phyloP scores from a whole-genome alignment of 1,140 invertebrate species.

The Drosophila sturtevanti region DNA sequence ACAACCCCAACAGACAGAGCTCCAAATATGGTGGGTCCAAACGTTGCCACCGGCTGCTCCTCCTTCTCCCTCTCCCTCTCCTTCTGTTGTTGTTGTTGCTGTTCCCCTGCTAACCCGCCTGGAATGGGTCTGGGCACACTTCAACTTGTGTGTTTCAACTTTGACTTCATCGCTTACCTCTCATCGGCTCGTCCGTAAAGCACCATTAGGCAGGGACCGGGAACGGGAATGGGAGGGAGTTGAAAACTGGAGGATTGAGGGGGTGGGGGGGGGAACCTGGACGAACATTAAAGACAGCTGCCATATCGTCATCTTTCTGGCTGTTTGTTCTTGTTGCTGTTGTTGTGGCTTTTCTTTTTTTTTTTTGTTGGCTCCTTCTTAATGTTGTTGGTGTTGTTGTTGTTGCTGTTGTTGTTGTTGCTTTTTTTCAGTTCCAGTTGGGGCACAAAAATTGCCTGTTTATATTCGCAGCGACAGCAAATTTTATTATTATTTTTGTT shows the following conservation, averaged over 20 bases:
- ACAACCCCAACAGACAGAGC: conserved; percentile 31
- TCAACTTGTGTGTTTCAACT: conserved; percentile 23
- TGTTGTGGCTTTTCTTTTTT: conserved; percentile 31
- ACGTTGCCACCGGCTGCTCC: background rate
- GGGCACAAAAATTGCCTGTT: conserved; percentile 75
- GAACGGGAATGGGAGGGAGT: background rate
- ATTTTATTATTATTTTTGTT: conserved; percentile 80
- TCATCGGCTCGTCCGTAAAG: conserved; percentile 51
- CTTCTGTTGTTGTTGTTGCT: too few relatives aligned
- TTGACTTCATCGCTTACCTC: conserved; percentile 4
- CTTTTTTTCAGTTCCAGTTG: conserved; percentile 48
- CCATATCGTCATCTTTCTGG: conserved; percentile 37
- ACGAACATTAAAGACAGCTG: conserved; percentile 78
- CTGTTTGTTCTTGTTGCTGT: conserved; percentile 26
- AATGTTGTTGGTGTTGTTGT: conserved; percentile 61
- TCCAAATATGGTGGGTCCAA: too few relatives aligned
- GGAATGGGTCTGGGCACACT: conserved; percentile 1
- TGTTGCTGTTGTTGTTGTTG: conserved; percentile 14
- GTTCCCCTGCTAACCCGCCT: too few relatives aligned
- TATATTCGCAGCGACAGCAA: conserved; percentile 79
- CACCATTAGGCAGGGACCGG: conserved; percentile 60
- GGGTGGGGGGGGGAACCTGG: conserved; percentile 36
- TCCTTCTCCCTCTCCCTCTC: background rate
- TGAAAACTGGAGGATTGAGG: background rate
- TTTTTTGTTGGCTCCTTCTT: conserved; percentile 23